Conservation (phyloP, 2,888 invertebrate species). For the Eumerus sabulonum region DNA sequence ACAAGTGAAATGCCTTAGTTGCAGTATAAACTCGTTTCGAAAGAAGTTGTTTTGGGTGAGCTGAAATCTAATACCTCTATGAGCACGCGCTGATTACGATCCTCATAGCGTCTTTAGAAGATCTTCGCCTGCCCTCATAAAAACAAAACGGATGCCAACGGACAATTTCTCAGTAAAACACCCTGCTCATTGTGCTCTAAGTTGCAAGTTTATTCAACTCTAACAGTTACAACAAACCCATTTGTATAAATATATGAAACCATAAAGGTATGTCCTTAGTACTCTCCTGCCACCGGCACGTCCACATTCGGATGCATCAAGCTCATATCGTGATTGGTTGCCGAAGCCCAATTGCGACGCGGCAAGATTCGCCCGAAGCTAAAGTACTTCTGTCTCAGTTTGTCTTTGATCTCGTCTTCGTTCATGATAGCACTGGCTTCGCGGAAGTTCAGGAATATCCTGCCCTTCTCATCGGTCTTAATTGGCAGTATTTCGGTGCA, state of each 20-base stretch:
- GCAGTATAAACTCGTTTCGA: too few species aligned
- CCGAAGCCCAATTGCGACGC: slow-evolving; percentile 77
- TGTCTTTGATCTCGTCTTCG: slow-evolving; percentile 78
- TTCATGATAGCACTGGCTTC: slow-evolving; percentile 78
- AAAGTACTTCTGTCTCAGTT: slow-evolving; percentile 76
- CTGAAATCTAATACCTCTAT: too few species aligned
- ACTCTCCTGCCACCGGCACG: slow-evolving; percentile 31
- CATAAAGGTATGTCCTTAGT: slow-evolving; percentile 7
- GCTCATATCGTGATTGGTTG: slow-evolving; percentile 72
- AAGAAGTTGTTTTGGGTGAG: too few species aligned
- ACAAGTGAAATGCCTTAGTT: too few species aligned
- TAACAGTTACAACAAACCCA: background rate
- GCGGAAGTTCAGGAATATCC: slow-evolving; percentile 78
- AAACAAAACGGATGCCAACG: too few species aligned
- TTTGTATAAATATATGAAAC: slow-evolving; percentile 63
- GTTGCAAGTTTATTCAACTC: background rate
- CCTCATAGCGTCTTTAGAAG: too few species aligned
- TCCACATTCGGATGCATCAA: slow-evolving; percentile 49
- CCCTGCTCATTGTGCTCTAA: slow-evolving; percentile 1
- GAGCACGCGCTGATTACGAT: too few species aligned
- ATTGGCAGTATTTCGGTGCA: slow-evolving; percentile 79
- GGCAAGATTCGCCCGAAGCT: slow-evolving; percentile 77
- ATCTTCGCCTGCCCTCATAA: too few species aligned
- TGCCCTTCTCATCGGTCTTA: slow-evolving; percentile 78
- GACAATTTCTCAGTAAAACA: background rate